Evolutionary conservation across 2,888 invertebrate genomes (phyloP).

Genomic region (Agrilus cyanescens): DNA sequence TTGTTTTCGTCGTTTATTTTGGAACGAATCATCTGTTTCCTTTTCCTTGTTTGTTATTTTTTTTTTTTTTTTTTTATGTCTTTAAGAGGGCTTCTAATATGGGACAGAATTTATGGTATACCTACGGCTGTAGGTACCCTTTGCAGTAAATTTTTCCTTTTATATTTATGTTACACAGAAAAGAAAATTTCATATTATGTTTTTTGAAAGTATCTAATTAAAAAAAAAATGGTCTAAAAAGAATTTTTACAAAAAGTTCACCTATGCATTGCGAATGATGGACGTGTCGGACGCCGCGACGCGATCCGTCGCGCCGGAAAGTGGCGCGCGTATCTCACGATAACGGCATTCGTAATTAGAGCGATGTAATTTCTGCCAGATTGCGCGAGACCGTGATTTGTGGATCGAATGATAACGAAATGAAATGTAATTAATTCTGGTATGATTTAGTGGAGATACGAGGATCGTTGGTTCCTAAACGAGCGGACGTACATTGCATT

Average conservation of each 20-base stretch:
- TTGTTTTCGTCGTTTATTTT: too few relatives aligned
- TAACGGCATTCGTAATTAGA: constrained; percentile 28
- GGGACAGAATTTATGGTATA: too few relatives aligned
- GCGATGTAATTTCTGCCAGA: constrained; percentile 31
- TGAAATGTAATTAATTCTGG: constrained; percentile 34
- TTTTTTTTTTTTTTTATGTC: too few relatives aligned
- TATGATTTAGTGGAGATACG: constrained; percentile 25
- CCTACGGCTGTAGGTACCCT: too few relatives aligned
- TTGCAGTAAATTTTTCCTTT: too few relatives aligned
- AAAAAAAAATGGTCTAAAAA: too few relatives aligned
- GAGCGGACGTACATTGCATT: constrained; percentile 20
- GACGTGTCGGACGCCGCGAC: constrained; percentile 2
- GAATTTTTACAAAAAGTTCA: background rate
- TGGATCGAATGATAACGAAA: constrained; percentile 34
- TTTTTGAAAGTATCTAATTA: too few relatives aligned
- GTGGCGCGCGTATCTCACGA: constrained; percentile 22
- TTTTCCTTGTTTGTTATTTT: too few relatives aligned
- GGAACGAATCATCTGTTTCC: too few relatives aligned
- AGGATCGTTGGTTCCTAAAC: constrained; percentile 28
- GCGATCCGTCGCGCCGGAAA: constrained; percentile 16
- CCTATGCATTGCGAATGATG: background rate
- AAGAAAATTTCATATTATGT: too few relatives aligned
- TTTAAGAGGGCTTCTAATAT: too few relatives aligned
- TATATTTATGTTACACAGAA: too few relatives aligned
- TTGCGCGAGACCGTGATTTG: constrained; percentile 31